Evolutionary conservation across 2,797 vertebrate genomes (phyloP).

Genomic region (Nothura maculosa): DNA sequence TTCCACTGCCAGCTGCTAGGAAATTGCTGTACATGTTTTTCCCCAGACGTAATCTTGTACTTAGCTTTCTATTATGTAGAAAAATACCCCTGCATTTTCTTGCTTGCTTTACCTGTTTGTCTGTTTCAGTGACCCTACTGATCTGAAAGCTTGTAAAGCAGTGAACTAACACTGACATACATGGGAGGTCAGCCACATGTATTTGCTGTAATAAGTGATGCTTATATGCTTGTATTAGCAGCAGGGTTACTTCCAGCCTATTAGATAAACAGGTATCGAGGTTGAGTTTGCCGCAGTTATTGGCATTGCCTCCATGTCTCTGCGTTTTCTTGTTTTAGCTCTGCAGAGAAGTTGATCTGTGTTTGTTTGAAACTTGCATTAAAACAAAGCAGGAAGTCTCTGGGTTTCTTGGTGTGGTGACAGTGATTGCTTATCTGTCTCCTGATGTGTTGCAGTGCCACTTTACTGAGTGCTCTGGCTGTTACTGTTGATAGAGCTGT

Average conservation of each 20-base stretch:
- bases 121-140: constrained; percentile 31
- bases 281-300: not conserved
- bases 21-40: constrained; percentile 76
- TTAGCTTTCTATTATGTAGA: not conserved
- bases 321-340: not conserved
- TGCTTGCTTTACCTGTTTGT: constrained; percentile 59
- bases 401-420: not conserved
- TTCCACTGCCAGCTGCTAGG: constrained; percentile 67
- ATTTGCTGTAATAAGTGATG: not conserved
- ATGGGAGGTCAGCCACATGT: not conserved
- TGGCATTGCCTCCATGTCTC: not conserved
- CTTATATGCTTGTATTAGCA: not conserved
- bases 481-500: not conserved
- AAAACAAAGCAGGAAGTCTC: not conserved
- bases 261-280: constrained; percentile 11
- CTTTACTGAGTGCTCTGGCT: not conserved
- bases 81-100: constrained; percentile 34
- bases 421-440: not conserved
- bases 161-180: not conserved
- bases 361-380: not conserved
- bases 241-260: not conserved
- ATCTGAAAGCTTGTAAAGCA: not conserved
- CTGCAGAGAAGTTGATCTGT: not conserved
- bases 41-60: constrained; percentile 54
- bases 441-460: accelerated